These are phyloP conservation scores for Meriones psammophilus DNA, from an alignment of 2,797 vertebrate species.

Conservation along the genomic window DNA sequence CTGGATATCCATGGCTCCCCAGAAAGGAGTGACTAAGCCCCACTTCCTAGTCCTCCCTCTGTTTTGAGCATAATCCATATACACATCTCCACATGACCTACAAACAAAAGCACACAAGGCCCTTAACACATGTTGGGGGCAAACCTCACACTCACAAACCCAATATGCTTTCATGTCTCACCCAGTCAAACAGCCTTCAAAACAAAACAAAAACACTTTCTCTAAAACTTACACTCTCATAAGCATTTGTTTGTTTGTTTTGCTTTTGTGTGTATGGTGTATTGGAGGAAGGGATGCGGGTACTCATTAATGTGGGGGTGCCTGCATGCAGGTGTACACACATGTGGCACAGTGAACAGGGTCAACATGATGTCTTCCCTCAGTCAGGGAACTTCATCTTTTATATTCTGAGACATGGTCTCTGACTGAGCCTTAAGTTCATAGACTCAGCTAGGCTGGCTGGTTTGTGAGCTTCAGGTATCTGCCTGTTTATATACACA, in stretches of 20 bases:
- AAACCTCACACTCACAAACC: background rate
- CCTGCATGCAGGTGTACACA: background rate
- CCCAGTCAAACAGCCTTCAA: background rate
- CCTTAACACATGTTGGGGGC: background rate
- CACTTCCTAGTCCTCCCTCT: background rate
- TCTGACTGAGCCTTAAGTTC: background rate
- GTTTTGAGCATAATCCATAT: background rate
- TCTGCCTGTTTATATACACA: background rate
- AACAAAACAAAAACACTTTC: background rate
- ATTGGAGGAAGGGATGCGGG: background rate
- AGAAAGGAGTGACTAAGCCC: background rate
- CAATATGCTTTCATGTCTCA: background rate
- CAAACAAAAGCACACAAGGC: constrained; percentile 1
- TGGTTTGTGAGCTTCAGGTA: background rate
- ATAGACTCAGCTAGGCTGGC: background rate
- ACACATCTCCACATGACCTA: background rate
- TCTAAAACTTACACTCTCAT: background rate
- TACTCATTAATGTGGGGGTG: too few relatives aligned
- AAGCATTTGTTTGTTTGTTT: background rate
- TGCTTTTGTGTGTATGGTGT: background rate
- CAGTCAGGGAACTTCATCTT: background rate
- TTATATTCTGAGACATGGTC: background rate
- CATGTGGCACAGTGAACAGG: background rate
- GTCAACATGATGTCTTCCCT: background rate
- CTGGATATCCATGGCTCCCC: background rate